Conservation (phyloP, 2,113 vertebrate genomes). For the Trematocara macrostoma region DNA sequence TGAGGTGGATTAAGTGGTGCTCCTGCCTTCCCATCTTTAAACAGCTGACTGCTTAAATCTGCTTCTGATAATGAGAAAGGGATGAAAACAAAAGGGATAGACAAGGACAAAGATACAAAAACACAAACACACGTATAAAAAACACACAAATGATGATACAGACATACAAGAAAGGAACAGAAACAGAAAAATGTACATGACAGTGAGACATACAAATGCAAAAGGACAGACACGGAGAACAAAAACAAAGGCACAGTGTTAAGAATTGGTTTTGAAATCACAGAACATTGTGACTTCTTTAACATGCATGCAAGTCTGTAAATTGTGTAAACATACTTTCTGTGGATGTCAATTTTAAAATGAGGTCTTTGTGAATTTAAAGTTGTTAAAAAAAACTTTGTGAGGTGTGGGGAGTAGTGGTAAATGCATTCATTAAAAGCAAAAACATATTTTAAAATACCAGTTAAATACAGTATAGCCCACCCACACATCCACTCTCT, state of each 20-base stretch:
- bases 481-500: constrained; percentile 44
- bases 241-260: constrained; percentile 45
- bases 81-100: constrained; percentile 44
- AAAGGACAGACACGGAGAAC: constrained; percentile 44
- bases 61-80: constrained; percentile 59
- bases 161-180: constrained; percentile 21
- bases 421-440: constrained; percentile 32
- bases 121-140: constrained; percentile 37
- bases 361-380: neutral
- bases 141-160: constrained; percentile 4
- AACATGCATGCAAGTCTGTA: constrained; percentile 40
- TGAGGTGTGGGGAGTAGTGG: constrained; percentile 26
- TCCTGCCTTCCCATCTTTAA: constrained; percentile 46
- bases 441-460: constrained; percentile 16
- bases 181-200: constrained; percentile 10
- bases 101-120: constrained; percentile 37
- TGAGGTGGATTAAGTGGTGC: constrained; percentile 31
- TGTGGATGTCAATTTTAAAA: neutral
- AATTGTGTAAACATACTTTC: constrained; percentile 3
- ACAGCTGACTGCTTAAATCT: constrained; percentile 35
- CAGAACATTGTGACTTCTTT: constrained; percentile 9
- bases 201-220: constrained; percentile 14
- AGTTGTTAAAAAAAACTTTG: constrained; percentile 23
- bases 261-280: constrained; percentile 23
- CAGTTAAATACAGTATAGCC: constrained; percentile 27